These are phyloP conservation scores for Battus philenor DNA, from an alignment of 1,140 invertebrate species.

Conservation along the genomic window DNA sequence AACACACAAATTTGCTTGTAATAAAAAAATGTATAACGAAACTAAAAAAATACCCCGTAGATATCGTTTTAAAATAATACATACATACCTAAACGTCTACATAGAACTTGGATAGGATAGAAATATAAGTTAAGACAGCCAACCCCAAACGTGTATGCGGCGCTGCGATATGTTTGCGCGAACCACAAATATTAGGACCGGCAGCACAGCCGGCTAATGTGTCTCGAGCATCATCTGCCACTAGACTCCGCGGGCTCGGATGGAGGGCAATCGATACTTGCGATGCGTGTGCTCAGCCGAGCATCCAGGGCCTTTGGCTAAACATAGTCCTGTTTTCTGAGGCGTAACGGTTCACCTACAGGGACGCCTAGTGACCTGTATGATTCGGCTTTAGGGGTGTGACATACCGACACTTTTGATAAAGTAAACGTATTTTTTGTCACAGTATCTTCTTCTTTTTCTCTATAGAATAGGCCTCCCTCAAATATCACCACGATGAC, in stretches of 20 bases:
- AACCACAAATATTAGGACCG: slow-evolving; percentile 11
- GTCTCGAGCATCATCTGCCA: slow-evolving; percentile 7
- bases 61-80: too few species aligned
- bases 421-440: too few species aligned
- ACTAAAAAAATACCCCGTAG: too few species aligned
- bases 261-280: slow-evolving; percentile 9
- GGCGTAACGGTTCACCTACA: neutral
- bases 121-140: neutral
- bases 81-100: neutral
- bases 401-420: too few species aligned
- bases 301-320: slow-evolving; percentile 7
- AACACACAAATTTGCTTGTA: too few species aligned
- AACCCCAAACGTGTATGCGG: slow-evolving; percentile 11
- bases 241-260: slow-evolving; percentile 7
- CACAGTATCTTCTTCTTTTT: too few species aligned
- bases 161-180: neutral
- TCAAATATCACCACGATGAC: too few species aligned
- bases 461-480: too few species aligned
- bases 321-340: slow-evolving; percentile 4
- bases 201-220: slow-evolving; percentile 6
- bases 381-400: neutral
- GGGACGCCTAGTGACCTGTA: slow-evolving; percentile 11
- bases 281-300: slow-evolving; percentile 4
- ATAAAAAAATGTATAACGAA: too few species aligned
- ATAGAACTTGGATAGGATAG: neutral